These are phyloP conservation scores for Sparus aurata DNA, from an alignment of 2,797 vertebrate genomes.

Conservation along the genomic window DNA sequence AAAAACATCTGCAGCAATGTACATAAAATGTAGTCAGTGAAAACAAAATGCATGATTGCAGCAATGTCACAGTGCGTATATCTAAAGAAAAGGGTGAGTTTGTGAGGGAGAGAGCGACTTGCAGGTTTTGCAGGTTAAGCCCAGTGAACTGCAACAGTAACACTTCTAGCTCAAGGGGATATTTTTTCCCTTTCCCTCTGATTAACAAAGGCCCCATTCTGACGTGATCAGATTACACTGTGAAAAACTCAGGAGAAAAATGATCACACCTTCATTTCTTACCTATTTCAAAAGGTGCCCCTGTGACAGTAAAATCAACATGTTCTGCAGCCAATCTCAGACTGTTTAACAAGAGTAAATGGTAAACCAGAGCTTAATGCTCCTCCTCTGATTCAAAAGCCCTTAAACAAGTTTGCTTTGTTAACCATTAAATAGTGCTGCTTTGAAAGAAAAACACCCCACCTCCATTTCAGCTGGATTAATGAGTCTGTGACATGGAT, in stretches of 20 bases:
- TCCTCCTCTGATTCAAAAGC: slow-evolving; percentile 31
- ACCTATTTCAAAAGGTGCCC: slow-evolving; percentile 47
- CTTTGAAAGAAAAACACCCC: slow-evolving; percentile 29
- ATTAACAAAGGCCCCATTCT: slow-evolving; percentile 82
- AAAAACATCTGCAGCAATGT: not conserved
- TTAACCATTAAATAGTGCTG: slow-evolving; percentile 56
- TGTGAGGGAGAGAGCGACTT: slow-evolving; percentile 4
- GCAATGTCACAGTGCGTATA: not conserved
- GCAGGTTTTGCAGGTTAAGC: slow-evolving; percentile 50
- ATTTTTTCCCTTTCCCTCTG: slow-evolving; percentile 58
- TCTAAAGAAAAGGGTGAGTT: not conserved
- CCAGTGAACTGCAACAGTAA: slow-evolving; percentile 63
- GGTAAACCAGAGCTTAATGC: slow-evolving; percentile 46
- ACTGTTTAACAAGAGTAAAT: slow-evolving; percentile 62
- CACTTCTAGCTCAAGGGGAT: slow-evolving; percentile 67
- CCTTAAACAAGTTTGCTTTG: slow-evolving; percentile 44
- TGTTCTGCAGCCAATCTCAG: slow-evolving; percentile 17
- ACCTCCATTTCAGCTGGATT: slow-evolving; percentile 39
- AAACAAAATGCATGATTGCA: slow-evolving; percentile 1
- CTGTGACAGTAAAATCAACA: slow-evolving; percentile 39
- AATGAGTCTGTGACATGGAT: slow-evolving; percentile 50
- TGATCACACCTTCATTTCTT: slow-evolving; percentile 69
- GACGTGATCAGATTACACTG: slow-evolving; percentile 79
- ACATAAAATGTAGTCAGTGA: not conserved
- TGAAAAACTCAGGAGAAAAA: slow-evolving; percentile 63